Conservation (phyloP, 2,113 vertebrate genomes). For the Hemicordylus capensis region DNA sequence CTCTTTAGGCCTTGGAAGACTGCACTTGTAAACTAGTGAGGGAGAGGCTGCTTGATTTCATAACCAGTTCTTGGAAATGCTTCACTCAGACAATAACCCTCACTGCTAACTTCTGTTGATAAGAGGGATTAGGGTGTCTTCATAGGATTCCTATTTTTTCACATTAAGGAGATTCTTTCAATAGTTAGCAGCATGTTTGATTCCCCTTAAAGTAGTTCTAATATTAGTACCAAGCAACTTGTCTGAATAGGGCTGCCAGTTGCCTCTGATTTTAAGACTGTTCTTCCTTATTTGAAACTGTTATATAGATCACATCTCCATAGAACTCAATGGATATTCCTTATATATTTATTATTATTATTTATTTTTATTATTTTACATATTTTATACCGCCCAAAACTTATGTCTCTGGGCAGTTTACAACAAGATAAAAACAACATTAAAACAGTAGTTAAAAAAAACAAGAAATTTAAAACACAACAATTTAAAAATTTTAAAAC, state of each 20-base stretch:
- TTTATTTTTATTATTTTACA: too few species aligned
- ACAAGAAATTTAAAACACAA: too few species aligned
- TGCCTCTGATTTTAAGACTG: neutral
- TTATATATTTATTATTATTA: too few species aligned
- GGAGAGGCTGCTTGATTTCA: neutral
- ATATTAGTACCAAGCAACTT: slow-evolving; percentile 42
- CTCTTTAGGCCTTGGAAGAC: neutral
- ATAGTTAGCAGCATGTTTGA: too few species aligned
- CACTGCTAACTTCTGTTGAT: neutral
- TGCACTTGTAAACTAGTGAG: neutral
- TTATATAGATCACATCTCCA: neutral
- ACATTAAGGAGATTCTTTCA: too few species aligned
- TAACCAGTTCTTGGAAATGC: neutral
- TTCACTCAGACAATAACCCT: neutral
- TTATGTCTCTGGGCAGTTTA: too few species aligned
- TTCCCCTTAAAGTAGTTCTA: neutral
- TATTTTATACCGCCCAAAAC: too few species aligned
- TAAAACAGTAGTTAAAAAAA: too few species aligned
- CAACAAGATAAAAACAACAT: too few species aligned
- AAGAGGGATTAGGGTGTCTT: neutral
- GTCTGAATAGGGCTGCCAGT: neutral
- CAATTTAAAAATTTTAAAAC: too few species aligned
- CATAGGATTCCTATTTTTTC: too few species aligned
- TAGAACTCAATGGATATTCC: neutral
- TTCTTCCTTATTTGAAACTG: neutral